phyloP scores from a whole-genome alignment of 2,888 invertebrate species.

The Andrena haemorrhoa region DNA sequence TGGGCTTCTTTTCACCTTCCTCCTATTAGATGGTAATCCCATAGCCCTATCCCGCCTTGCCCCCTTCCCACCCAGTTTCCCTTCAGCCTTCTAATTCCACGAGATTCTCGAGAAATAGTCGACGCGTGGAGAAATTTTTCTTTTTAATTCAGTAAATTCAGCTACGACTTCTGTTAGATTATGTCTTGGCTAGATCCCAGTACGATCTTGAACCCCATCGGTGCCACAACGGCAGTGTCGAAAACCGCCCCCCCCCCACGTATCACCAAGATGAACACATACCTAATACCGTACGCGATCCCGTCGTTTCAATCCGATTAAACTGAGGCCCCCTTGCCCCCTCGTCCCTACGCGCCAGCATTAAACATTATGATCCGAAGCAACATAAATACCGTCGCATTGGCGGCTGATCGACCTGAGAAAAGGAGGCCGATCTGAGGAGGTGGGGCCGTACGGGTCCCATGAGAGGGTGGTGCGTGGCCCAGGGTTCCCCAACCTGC shows the following conservation, averaged over 20 bases:
- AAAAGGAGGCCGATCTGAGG: slow-evolving; percentile 40
- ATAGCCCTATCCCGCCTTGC: not conserved
- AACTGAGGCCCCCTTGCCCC: slow-evolving; percentile 42
- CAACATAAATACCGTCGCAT: slow-evolving; percentile 75
- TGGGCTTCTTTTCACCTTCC: slow-evolving; percentile 1
- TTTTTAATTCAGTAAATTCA: not conserved
- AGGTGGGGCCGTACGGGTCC: not conserved
- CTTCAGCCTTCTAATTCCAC: not conserved
- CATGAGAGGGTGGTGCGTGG: slow-evolving; percentile 14
- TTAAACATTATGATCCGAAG: slow-evolving; percentile 78
- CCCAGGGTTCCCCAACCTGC: slow-evolving; percentile 31
- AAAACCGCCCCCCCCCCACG: not conserved
- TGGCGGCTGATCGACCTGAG: slow-evolving; percentile 60
- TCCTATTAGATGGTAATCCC: slow-evolving; percentile 11
- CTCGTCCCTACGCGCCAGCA: slow-evolving; percentile 52
- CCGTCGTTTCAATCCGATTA: slow-evolving; percentile 76
- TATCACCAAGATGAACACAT: slow-evolving; percentile 3
- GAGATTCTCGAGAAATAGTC: not conserved
- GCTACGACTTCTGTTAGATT: too few species aligned
- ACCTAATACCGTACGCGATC: slow-evolving; percentile 70
- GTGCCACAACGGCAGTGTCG: not conserved
- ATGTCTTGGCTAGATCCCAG: too few species aligned
- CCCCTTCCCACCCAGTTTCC: not conserved
- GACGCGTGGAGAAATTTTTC: not conserved
- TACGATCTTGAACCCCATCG: too few species aligned